These are phyloP conservation scores for Brachionus plicatilis DNA, from an alignment of 1,140 invertebrate genomes.

Conservation along the genomic window DNA sequence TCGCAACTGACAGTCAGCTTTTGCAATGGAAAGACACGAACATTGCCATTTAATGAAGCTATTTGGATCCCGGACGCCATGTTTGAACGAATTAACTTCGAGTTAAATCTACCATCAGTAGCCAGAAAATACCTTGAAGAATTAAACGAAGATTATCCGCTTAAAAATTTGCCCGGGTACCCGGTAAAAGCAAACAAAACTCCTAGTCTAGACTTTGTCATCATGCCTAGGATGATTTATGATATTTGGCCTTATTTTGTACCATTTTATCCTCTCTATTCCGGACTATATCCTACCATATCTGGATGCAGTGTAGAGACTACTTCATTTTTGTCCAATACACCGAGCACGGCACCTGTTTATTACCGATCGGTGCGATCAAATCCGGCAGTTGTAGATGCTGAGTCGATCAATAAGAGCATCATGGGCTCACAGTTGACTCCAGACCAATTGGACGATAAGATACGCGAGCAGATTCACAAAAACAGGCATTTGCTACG, in stretches of 20 bases:
- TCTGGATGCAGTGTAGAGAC: background rate
- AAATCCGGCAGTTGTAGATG: background rate
- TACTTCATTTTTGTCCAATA: background rate
- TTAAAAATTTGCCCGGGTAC: conserved; percentile 1
- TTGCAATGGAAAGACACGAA: conserved; percentile 19
- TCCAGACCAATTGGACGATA: background rate
- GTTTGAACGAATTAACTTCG: conserved; percentile 32
- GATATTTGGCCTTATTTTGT: conserved; percentile 38
- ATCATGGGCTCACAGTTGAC: conserved; percentile 12
- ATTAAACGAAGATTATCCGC: background rate
- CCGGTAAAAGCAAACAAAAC: background rate
- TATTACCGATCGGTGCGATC: background rate
- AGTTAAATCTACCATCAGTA: background rate
- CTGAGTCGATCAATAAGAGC: conserved; percentile 3
- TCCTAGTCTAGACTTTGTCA: background rate
- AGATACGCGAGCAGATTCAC: background rate
- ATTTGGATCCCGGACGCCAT: conserved; percentile 39
- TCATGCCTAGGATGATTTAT: conserved; percentile 34
- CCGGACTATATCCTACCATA: background rate
- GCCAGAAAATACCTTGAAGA: background rate
- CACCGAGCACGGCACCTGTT: background rate
- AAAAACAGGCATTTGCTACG: background rate
- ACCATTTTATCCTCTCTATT: background rate
- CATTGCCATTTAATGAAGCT: conserved; percentile 9
- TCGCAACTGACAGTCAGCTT: background rate